phyloP scores from a whole-genome alignment of 2,113 vertebrate species.

The Rhynchomys soricoides region DNA sequence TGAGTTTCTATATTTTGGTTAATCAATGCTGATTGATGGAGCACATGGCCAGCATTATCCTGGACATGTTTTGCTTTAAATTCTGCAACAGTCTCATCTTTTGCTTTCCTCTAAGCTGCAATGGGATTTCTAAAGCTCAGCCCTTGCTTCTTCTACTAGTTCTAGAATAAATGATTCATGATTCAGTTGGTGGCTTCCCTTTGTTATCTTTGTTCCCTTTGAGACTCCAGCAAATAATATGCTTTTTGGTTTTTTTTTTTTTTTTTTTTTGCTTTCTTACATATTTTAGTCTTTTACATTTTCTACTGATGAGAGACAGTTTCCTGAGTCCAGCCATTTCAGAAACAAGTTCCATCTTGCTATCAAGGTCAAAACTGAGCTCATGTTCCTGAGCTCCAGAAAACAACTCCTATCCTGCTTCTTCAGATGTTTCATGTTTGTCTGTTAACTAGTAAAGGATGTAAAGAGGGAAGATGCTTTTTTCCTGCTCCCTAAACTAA shows the following conservation, averaged over 20 bases:
- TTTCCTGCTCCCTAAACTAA: too few relatives aligned
- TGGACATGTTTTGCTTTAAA: background rate
- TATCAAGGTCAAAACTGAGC: too few relatives aligned
- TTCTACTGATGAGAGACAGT: background rate
- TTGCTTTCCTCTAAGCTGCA: background rate
- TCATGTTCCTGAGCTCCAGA: too few relatives aligned
- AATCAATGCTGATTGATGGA: background rate
- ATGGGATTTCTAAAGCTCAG: background rate
- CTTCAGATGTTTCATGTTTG: too few relatives aligned
- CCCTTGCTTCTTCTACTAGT: background rate
- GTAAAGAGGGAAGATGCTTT: too few relatives aligned
- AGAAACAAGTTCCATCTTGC: too few relatives aligned
- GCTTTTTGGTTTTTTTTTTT: too few relatives aligned
- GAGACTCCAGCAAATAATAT: background rate
- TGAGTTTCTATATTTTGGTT: background rate
- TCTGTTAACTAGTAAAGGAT: too few relatives aligned
- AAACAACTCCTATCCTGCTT: too few relatives aligned
- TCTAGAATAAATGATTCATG: constrained; percentile 11
- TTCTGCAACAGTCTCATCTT: background rate
- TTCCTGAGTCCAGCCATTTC: too few relatives aligned
- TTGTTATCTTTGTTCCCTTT: background rate
- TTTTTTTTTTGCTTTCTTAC: background rate
- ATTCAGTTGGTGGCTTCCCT: background rate
- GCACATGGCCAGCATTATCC: background rate
- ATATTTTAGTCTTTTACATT: background rate